A percentile compares a stretch with the other conserved stretches of the same genome.
Evolutionary conservation across 92 coral and sea anemone species (phyloP).

Genomic region (Parazoanthus swiftii): DNA sequence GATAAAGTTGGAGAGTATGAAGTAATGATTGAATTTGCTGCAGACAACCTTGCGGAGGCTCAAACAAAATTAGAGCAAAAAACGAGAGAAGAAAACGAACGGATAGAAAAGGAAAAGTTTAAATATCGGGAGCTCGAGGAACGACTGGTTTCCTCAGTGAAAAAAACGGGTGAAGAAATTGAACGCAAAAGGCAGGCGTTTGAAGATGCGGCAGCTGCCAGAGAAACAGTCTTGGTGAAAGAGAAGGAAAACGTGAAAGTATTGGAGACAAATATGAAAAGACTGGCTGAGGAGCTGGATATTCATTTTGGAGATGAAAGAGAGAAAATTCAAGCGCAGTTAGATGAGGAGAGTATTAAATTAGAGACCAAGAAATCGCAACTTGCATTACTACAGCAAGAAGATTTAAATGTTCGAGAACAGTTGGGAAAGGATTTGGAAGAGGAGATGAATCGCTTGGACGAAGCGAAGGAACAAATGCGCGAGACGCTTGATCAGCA

Average conservation of each 20-base stretch:
- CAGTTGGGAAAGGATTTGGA: slow-evolving; percentile 69
- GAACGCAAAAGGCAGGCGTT: slow-evolving; percentile 67
- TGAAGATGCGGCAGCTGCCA: slow-evolving; percentile 52
- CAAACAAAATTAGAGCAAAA: slow-evolving; percentile 69
- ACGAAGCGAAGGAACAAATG: slow-evolving; percentile 55
- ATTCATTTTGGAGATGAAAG: slow-evolving; percentile 50
- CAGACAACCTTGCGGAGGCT: slow-evolving; percentile 86
- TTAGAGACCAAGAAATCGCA: slow-evolving; percentile 52
- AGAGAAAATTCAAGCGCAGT: slow-evolving; percentile 19
- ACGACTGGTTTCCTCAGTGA: slow-evolving; percentile 54
- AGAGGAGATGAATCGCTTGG: slow-evolving; percentile 51
- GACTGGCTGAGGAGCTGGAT: slow-evolving; percentile 59
- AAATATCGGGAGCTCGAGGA: slow-evolving; percentile 70
- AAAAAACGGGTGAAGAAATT: slow-evolving; percentile 64
- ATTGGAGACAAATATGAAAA: slow-evolving; percentile 43
- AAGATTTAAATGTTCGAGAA: slow-evolving; percentile 58
- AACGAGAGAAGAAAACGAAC: slow-evolving; percentile 71
- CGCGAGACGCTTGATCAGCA: slow-evolving; percentile 71
- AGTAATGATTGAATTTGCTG: slow-evolving; percentile 78
- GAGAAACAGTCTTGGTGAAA: slow-evolving; percentile 47
- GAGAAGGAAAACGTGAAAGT: slow-evolving; percentile 49
- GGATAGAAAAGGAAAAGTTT: slow-evolving; percentile 73
- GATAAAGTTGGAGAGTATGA: slow-evolving; percentile 76
- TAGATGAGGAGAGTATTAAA: slow-evolving; percentile 48
- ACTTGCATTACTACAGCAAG: slow-evolving; percentile 60